A percentile compares a stretch with the other conserved stretches of the same genome.
Conservation (phyloP, 2,797 vertebrate genomes). For the Eupleurogrammus muticus region DNA sequence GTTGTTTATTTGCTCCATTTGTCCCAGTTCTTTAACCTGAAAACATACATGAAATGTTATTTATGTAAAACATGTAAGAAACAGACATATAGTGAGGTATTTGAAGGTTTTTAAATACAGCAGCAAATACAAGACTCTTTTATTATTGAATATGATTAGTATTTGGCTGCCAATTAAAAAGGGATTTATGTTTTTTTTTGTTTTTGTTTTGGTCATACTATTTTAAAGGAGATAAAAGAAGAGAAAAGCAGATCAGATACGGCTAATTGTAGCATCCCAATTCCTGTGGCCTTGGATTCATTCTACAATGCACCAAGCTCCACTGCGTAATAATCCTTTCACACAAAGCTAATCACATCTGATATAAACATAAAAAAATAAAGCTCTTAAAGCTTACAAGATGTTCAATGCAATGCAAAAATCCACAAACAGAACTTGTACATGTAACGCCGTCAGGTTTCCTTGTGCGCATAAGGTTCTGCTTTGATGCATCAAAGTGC, state of each 20-base stretch:
- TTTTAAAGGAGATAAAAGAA: conserved; percentile 50
- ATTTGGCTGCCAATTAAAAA: conserved; percentile 56
- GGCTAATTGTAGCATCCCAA: conserved; percentile 43
- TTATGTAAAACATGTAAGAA: conserved; percentile 24
- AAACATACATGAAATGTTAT: conserved; percentile 25
- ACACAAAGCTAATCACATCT: conserved; percentile 41
- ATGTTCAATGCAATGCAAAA: conserved; percentile 10
- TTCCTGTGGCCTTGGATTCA: conserved; percentile 55
- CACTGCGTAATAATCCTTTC: conserved; percentile 40
- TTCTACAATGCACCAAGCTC: conserved; percentile 37
- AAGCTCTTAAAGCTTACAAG: conserved; percentile 28
- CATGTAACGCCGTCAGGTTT: not conserved
- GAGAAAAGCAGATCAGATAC: conserved; percentile 31
- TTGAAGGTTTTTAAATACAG: conserved; percentile 14
- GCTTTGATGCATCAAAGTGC: not conserved
- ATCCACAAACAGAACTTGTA: conserved; percentile 19
- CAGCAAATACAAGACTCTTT: conserved; percentile 8
- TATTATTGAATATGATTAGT: conserved; percentile 45
- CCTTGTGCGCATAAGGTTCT: not conserved
- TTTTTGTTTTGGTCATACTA: conserved; percentile 26
- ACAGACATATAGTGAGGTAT: not conserved
- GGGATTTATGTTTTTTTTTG: conserved; percentile 18
- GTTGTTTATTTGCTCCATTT: conserved; percentile 21
- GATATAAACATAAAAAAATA: conserved; percentile 34
- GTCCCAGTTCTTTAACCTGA: conserved; percentile 1